phyloP scores from a whole-genome alignment of 53 echinoderm and acorn worm species.

The Echinarachnius parma region DNA sequence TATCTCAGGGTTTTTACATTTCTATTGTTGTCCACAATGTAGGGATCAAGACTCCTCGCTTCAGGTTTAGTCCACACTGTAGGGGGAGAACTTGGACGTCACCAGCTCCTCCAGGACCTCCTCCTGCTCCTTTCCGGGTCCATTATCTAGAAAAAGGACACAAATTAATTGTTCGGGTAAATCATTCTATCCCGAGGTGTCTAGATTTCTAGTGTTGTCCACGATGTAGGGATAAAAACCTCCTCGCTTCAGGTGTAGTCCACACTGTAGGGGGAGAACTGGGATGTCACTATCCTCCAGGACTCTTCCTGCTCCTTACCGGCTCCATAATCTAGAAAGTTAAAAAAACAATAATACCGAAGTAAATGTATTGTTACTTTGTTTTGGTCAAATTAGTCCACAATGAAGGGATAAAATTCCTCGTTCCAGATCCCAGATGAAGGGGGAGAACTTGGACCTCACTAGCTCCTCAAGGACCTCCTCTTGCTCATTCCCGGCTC shows the following conservation, averaged over 20 bases:
- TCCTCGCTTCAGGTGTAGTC: constrained; percentile 96
- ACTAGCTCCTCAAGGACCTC: constrained; percentile 84
- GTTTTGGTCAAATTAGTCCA: too few species aligned
- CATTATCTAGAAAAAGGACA: neutral
- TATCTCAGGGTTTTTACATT: too few species aligned
- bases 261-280: constrained; percentile 90
- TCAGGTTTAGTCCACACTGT: constrained; percentile 95
- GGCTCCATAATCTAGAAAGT: constrained; percentile 9
- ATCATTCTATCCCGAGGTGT: too few species aligned
- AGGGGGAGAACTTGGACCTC: constrained; percentile 84
- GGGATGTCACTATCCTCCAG: constrained; percentile 77
- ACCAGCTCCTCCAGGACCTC: constrained; percentile 84
- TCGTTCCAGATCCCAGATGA: constrained; percentile 92
- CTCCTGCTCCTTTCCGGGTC: constrained; percentile 64
- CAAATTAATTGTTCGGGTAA: too few species aligned
- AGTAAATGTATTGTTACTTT: too few species aligned
- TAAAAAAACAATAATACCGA: neutral
- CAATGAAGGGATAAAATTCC: too few species aligned
- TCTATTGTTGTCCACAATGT: too few species aligned
- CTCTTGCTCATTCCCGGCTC: constrained; percentile 65
- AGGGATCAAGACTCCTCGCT: too few species aligned
- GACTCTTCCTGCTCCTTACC: constrained; percentile 79
- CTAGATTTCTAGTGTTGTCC: too few species aligned
- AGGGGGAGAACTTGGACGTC: constrained; percentile 84
- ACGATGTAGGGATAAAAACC: too few species aligned